phyloP scores from a whole-genome alignment of 1,140 invertebrate genomes.

The Drosophila subpulchrella region DNA sequence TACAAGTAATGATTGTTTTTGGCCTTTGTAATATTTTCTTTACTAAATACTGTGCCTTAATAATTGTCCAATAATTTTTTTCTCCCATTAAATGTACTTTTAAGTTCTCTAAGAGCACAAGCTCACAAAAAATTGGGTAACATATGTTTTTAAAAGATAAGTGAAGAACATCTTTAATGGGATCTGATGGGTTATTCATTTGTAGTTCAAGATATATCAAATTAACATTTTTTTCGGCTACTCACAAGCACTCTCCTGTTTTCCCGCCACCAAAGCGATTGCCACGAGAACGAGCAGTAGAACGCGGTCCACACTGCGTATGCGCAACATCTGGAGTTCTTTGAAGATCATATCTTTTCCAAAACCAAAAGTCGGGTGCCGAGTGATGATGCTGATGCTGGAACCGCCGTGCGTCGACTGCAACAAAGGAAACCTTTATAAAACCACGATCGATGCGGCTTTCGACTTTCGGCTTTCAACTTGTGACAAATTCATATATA shows the following conservation, averaged over 20 bases:
- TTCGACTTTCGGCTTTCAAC: slow-evolving; percentile 29
- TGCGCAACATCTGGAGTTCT: slow-evolving; percentile 22
- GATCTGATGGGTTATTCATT: no score
- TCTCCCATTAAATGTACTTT: no score
- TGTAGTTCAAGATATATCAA: no score
- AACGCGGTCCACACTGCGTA: slow-evolving; percentile 21
- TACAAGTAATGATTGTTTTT: no score
- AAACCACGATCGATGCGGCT: slow-evolving; percentile 23
- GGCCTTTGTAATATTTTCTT: no score
- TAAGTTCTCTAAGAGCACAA: no score
- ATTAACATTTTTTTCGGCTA: background rate
- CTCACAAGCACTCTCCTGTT: slow-evolving; percentile 31
- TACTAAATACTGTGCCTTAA: no score
- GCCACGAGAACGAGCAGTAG: background rate
- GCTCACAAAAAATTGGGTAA: no score
- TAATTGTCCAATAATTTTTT: no score
- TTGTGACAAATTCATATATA: slow-evolving; percentile 52
- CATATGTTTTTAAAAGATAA: no score
- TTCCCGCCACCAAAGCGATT: slow-evolving; percentile 2
- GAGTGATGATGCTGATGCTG: slow-evolving; percentile 27
- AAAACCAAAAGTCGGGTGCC: background rate
- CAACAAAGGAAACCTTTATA: slow-evolving; percentile 48
- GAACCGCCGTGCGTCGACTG: slow-evolving; percentile 35
- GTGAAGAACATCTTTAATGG: no score
- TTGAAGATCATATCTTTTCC: no score